Base-by-base conservation (phyloP, 2,113 vertebrate genomes). In the Oryzias melastigma region DNA sequence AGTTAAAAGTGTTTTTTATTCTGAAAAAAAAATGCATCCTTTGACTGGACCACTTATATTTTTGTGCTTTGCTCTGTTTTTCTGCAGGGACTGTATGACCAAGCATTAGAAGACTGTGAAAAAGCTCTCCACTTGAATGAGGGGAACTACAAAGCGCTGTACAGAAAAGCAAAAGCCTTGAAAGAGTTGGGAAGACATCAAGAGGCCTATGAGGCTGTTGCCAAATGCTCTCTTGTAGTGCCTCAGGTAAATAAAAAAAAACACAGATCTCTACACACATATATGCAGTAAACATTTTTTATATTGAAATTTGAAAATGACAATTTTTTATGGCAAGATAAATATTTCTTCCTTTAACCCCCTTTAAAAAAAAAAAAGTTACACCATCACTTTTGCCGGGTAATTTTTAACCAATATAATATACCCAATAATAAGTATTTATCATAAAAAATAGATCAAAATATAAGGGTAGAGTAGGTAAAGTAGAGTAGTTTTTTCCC, bases 181-280 rank as follows among this genome's bases (percentile, higher is more conserved):
- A 96, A 93, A 10, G 93, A 96, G 15, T 55, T 98, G 80, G 94
- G 95, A 62, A 93, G 88, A 62, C 93, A 94, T 85, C 90, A 91
- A 65, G 95, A 95, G 69, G 97, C 97, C 72, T 99, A 98, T 12
- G 95, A 98, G 41, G 91, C 93, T n/a, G 92, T 98, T 44, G 97
- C 95, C 61, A 95, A 95, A 87, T 99, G 97, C 68, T 98, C 95
- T 58, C 87, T 98, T 67, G 93, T 91, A 42, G 93, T 98, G 68
- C 97, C 96, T 50, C 96, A 97, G 92, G 97, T 98, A 81, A 76
- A 86, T 15, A 18, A 47, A 18, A n/a, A 75, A 86, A 15, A 18
- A 19, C 7, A n/a, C 35, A 4, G 51, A 17, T 44, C 7, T 45
- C 27, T 20, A 25, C 5, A 35, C 40, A 25, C 12, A 35, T 29